These are phyloP conservation scores for Dryadula phaetusa DNA, from an alignment of 2,888 invertebrate genomes.

Conservation along the genomic window DNA sequence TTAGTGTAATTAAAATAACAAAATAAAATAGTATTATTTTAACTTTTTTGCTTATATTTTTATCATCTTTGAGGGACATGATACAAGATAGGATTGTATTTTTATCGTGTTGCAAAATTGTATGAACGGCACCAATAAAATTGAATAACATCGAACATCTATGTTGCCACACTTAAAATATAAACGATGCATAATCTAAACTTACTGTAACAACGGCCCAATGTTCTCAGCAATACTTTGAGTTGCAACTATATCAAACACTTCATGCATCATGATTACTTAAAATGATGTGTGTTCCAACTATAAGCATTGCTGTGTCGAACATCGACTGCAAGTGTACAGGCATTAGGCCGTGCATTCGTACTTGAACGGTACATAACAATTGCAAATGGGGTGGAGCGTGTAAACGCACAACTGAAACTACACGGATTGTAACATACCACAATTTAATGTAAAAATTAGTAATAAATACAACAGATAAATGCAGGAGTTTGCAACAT, in stretches of 20 bases:
- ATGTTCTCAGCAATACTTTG: slow-evolving; percentile 43
- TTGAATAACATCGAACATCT: slow-evolving; percentile 39
- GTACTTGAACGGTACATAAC: slow-evolving; percentile 48
- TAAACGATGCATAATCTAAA: slow-evolving; percentile 37
- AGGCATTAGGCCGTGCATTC: slow-evolving; percentile 51
- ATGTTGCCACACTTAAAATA: slow-evolving; percentile 44
- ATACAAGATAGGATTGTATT: not conserved
- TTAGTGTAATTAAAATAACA: not conserved
- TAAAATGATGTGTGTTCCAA: slow-evolving; percentile 35
- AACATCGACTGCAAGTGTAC: slow-evolving; percentile 46
- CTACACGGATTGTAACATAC: slow-evolving; percentile 86
- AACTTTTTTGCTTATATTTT: not conserved
- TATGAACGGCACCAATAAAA: slow-evolving; percentile 29
- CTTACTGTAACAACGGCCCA: slow-evolving; percentile 36
- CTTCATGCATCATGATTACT: slow-evolving; percentile 38
- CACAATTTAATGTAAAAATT: slow-evolving; percentile 90
- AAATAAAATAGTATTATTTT: not conserved
- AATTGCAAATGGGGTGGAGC: slow-evolving; percentile 66
- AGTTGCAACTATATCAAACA: slow-evolving; percentile 43
- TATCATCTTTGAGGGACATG: not conserved
- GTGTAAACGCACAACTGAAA: slow-evolving; percentile 79
- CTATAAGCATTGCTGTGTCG: slow-evolving; percentile 47
- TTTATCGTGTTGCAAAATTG: slow-evolving; percentile 37
- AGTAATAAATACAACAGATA: slow-evolving; percentile 88
- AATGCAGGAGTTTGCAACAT: slow-evolving; percentile 87